A percentile compares a stretch with the other conserved stretches of the same genome.
Evolutionary conservation across 1,140 invertebrate species (phyloP).

Genomic region (Drosophila biarmipes): DNA sequence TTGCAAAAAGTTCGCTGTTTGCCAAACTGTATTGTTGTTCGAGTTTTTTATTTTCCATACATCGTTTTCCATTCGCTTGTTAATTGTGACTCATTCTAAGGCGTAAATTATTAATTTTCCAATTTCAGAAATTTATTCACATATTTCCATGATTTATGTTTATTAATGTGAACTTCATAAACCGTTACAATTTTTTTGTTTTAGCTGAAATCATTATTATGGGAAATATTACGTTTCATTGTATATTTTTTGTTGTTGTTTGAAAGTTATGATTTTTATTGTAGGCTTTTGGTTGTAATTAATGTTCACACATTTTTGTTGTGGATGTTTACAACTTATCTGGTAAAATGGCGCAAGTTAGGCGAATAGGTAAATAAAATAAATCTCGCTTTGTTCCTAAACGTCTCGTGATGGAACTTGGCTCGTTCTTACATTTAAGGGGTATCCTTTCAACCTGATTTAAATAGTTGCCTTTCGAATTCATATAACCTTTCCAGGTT

Average conservation of each 20-base stretch:
- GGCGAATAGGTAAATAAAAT: slow-evolving; percentile 13
- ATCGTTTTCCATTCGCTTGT: slow-evolving; percentile 31
- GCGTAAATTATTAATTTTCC: slow-evolving; percentile 61
- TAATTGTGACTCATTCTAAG: slow-evolving; percentile 59
- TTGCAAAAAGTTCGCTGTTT: slow-evolving; percentile 13
- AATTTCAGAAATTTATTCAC: slow-evolving; percentile 53
- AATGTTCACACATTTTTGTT: slow-evolving; percentile 70
- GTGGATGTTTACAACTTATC: slow-evolving; percentile 57
- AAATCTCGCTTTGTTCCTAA: slow-evolving; percentile 26
- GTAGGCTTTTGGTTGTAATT: slow-evolving; percentile 60
- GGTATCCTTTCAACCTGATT: neutral
- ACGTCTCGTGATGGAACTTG: neutral
- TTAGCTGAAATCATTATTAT: slow-evolving; percentile 44
- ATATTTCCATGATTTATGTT: slow-evolving; percentile 62
- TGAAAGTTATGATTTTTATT: slow-evolving; percentile 37
- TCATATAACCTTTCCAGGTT: neutral
- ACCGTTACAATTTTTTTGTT: slow-evolving; percentile 76
- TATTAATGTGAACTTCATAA: slow-evolving; percentile 54
- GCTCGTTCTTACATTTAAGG: neutral
- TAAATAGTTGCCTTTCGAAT: no score
- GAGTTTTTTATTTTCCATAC: slow-evolving; percentile 15
- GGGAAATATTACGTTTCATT: slow-evolving; percentile 27
- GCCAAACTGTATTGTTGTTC: slow-evolving; percentile 41
- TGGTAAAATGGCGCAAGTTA: slow-evolving; percentile 38
- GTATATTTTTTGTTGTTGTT: slow-evolving; percentile 31